phyloP scores from a whole-genome alignment of 1,140 invertebrate species.

The Drosophila parabipectinata region DNA sequence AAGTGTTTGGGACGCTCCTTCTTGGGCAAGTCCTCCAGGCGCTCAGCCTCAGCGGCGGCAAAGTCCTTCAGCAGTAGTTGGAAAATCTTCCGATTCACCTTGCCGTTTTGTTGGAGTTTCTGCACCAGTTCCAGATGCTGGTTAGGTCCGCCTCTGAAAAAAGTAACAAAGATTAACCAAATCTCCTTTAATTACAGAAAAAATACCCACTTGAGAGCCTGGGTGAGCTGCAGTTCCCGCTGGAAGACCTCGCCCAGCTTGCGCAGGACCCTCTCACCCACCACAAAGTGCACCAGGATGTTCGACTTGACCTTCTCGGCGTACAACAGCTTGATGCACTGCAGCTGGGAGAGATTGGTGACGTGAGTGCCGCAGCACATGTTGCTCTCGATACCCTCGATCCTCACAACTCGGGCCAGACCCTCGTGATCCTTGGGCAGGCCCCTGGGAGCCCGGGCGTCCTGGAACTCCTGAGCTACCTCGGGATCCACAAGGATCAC shows the following conservation, averaged over 20 bases:
- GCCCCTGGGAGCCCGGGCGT: slow-evolving; percentile 85
- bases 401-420: slow-evolving; percentile 89
- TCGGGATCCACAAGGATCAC: slow-evolving; percentile 87
- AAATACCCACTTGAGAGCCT: slow-evolving; percentile 84
- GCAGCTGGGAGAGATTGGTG: slow-evolving; percentile 90
- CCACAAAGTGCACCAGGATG: slow-evolving; percentile 87
- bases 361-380: slow-evolving; percentile 96
- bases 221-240: slow-evolving; percentile 88
- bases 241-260: slow-evolving; percentile 86
- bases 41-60: slow-evolving; percentile 87
- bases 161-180: background rate
- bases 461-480: slow-evolving; percentile 83
- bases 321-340: slow-evolving; percentile 90
- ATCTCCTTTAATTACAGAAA: background rate
- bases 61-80: slow-evolving; percentile 88
- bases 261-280: slow-evolving; percentile 88
- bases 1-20: slow-evolving; percentile 86
- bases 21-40: slow-evolving; percentile 85
- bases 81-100: slow-evolving; percentile 87
- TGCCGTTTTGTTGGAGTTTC: slow-evolving; percentile 89
- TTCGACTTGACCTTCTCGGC: slow-evolving; percentile 90
- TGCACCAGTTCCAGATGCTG: slow-evolving; percentile 89
- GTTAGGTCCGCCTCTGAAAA: slow-evolving; percentile 87
- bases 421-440: slow-evolving; percentile 91
- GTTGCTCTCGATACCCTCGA: slow-evolving; percentile 89